phyloP scores from a whole-genome alignment of 2,797 vertebrate species.

The Tamandua tetradactyla region DNA sequence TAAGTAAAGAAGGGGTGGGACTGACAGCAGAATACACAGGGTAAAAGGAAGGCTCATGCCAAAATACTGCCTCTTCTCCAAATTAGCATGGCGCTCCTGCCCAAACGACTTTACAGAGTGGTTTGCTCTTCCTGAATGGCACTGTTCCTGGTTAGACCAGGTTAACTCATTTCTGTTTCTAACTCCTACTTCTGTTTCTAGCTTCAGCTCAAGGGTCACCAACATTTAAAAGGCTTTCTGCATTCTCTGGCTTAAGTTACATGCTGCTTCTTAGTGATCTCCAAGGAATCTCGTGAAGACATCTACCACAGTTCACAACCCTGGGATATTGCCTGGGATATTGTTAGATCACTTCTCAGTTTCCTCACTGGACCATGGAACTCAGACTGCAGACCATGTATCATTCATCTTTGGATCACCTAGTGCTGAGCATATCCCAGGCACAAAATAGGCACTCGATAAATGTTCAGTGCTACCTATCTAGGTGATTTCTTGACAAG shows the following conservation, averaged over 20 bases:
- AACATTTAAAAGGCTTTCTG: not conserved
- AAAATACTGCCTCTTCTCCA: not conserved
- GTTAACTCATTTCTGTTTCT: not conserved
- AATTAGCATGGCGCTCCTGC: too few species aligned
- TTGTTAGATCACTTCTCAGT: not conserved
- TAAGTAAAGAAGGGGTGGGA: not conserved
- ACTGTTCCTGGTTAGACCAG: not conserved
- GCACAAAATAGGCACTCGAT: not conserved
- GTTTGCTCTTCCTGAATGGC: not conserved
- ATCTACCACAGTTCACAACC: not conserved
- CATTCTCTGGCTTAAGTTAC: not conserved
- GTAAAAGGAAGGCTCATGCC: not conserved
- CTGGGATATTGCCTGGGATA: too few species aligned
- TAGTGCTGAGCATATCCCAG: not conserved
- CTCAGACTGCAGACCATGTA: not conserved
- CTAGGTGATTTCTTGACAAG: not conserved
- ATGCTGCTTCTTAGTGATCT: not conserved
- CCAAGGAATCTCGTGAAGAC: not conserved
- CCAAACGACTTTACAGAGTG: not conserved
- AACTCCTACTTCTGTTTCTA: not conserved
- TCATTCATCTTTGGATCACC: not conserved
- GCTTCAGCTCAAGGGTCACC: not conserved
- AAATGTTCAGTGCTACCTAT: not conserved
- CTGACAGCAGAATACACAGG: not conserved
- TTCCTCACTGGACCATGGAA: not conserved